Percentiles rank a stretch among this genome's conserved stretches.
phyloP scores from a whole-genome alignment of 2,797 vertebrate species.

The Anisognathus igniventris region DNA sequence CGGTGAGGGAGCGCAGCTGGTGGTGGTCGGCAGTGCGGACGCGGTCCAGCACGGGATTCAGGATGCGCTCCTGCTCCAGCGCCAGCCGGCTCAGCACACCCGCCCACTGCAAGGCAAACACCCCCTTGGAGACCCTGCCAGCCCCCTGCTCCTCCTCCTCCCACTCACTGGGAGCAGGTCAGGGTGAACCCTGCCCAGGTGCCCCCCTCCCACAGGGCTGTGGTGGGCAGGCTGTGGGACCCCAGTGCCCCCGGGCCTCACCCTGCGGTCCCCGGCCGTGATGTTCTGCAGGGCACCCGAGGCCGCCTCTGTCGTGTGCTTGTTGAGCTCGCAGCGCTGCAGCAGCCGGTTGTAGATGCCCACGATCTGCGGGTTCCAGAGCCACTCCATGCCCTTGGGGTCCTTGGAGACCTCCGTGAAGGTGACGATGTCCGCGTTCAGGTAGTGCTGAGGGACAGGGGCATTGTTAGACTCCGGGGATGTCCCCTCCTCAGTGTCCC shows the following conservation, averaged over 20 bases:
- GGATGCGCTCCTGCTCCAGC: conserved; percentile 85
- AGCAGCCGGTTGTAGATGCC: conserved; percentile 82
- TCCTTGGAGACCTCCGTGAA: conserved; percentile 83
- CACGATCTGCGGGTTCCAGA: conserved; percentile 91
- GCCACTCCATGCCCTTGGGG: conserved; percentile 85
- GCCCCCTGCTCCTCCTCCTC: not conserved
- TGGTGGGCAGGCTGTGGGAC: accelerated
- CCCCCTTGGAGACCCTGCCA: accelerated
- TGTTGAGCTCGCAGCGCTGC: conserved; percentile 82
- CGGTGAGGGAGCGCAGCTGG: conserved; percentile 88
- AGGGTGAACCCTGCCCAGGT: accelerated
- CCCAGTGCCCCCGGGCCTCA: not conserved
- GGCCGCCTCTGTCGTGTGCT: conserved; percentile 86
- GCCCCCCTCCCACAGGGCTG: accelerated
- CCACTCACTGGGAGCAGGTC: accelerated
- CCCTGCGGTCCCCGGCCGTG: conserved; percentile 89
- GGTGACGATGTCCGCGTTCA: conserved; percentile 78
- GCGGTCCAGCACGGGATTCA: conserved; percentile 82
- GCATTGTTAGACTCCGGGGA: accelerated
- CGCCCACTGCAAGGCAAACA: conserved; percentile 80
- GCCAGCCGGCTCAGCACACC: conserved; percentile 84
- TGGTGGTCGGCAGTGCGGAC: conserved; percentile 77
- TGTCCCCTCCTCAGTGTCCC: accelerated
- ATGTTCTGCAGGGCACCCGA: conserved; percentile 94
- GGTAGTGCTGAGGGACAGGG: conserved; percentile 64